Evolutionary conservation across 2,797 vertebrate genomes (phyloP).

Genomic region (Labeo calbasu): DNA sequence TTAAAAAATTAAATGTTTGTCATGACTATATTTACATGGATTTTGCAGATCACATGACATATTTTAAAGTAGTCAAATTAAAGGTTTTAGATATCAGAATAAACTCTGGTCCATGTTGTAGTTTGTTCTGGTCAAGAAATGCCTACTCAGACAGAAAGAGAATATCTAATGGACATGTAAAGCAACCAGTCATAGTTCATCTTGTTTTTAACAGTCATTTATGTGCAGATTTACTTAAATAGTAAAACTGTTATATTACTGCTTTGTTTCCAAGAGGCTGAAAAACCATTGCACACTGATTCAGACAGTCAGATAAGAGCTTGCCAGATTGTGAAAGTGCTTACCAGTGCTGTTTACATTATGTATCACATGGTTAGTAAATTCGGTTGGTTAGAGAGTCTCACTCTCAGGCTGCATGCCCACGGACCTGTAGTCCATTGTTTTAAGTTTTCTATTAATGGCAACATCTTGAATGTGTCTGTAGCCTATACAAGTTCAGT

Average conservation of each 20-base stretch:
- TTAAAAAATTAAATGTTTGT: constrained; percentile 15
- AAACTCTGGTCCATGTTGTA: neutral
- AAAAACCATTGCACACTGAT: neutral
- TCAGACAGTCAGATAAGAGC: neutral
- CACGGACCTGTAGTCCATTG: neutral
- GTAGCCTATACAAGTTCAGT: neutral
- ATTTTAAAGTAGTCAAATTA: neutral
- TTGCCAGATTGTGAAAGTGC: neutral
- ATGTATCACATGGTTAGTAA: neutral
- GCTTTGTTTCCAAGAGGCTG: neutral
- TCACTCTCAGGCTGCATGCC: neutral
- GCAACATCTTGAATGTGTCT: neutral
- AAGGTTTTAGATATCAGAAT: neutral
- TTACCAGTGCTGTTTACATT: neutral
- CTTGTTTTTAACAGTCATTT: no score
- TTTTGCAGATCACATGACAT: neutral
- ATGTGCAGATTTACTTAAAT: neutral
- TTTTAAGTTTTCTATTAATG: constrained; percentile 1
- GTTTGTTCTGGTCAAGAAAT: neutral
- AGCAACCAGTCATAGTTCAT: neutral
- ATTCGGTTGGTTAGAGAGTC: no score
- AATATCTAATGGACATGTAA: neutral
- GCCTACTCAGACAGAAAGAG: neutral
- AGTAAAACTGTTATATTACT: neutral
- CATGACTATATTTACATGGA: neutral